Evolutionary conservation across 2,888 invertebrate species (phyloP), one percentile per base, ranked within the genome.

Genomic region (Drosophila diplacantha): DNA sequence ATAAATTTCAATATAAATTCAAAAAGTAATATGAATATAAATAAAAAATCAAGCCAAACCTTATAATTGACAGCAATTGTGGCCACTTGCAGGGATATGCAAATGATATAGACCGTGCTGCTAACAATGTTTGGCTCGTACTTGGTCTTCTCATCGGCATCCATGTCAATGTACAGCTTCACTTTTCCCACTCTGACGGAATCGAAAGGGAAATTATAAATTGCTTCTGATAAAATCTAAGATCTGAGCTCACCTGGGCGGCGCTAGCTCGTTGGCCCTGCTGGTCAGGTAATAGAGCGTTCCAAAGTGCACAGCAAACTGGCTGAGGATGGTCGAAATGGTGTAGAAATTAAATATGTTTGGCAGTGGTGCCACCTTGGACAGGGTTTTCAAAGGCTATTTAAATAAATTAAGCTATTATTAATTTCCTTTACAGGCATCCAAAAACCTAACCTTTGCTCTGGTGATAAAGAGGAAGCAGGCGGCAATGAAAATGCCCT

Each of bases 311-410:
- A 99, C 96, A 29, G 93, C 92, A 89, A 99, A 99, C 89, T 99
- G 99, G 1, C 94, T 89, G 46, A 98, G 90, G 59, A 99, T 99
- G 3, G 99, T 99, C 81, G 96, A 90, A 73, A 99, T 92, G 0
- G 99, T 99, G 89, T 99, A 99, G 52, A 96, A 87, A 89, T 99
- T 99, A 90, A 99, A 99, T 73, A 99, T 99, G 88, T 99, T 99
- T 43, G 99, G 97, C 75, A 99, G 90, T 1, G 99, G 99, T 38
- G 99, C 92, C 87, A 97, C 94, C 85, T 94, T 95, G 0, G 99
- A 99, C 47, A 99, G 89, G 0, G 93, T 93, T 88, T 96, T 96
- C 73, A 99, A 88, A 0, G 99, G 99, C 95, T 94, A 89, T 14
- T 3, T 1, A 16, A 37, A 14, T n/a, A 11, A 8, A 11, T n/a